Conservation (phyloP, 2,797 vertebrate genomes). For the Parotocinclus haroldoi region DNA sequence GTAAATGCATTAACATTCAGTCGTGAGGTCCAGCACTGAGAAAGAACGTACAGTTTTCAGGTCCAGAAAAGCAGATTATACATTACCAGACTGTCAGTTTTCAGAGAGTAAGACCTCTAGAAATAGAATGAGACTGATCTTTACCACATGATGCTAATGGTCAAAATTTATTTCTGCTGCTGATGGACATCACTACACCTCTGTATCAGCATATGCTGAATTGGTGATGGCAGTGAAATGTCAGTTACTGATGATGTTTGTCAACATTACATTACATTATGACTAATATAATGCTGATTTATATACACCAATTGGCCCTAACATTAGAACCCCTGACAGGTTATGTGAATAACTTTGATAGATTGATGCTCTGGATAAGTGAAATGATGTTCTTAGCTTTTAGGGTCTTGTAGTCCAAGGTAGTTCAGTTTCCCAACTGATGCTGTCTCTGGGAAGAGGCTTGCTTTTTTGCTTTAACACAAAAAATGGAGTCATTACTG, state of each 20-base stretch:
- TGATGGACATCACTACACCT: conserved; percentile 13
- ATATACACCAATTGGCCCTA: too few relatives aligned
- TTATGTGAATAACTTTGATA: too few relatives aligned
- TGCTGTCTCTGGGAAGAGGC: too few relatives aligned
- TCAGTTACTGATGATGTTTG: not conserved
- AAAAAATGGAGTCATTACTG: too few relatives aligned
- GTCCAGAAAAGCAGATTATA: conserved; percentile 34
- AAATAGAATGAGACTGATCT: conserved; percentile 35
- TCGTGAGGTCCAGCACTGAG: conserved; percentile 31
- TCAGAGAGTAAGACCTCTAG: conserved; percentile 25
- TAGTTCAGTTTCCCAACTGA: too few relatives aligned
- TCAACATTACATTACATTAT: not conserved
- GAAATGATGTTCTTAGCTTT: too few relatives aligned
- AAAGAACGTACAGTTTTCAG: conserved; percentile 30
- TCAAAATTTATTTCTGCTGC: conserved; percentile 42
- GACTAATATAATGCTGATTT: too few relatives aligned
- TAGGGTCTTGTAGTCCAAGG: too few relatives aligned
- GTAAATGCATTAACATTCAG: conserved; percentile 48
- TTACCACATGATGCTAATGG: conserved; percentile 45
- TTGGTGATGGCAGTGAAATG: conserved; percentile 14
- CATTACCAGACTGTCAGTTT: conserved; percentile 33
- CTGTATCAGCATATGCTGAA: conserved; percentile 9
- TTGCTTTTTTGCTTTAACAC: too few relatives aligned
- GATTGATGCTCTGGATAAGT: too few relatives aligned
- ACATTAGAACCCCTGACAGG: too few relatives aligned